phyloP scores from a whole-genome alignment of 2,888 invertebrate species.

The Ptycholaimellus sp. region DNA sequence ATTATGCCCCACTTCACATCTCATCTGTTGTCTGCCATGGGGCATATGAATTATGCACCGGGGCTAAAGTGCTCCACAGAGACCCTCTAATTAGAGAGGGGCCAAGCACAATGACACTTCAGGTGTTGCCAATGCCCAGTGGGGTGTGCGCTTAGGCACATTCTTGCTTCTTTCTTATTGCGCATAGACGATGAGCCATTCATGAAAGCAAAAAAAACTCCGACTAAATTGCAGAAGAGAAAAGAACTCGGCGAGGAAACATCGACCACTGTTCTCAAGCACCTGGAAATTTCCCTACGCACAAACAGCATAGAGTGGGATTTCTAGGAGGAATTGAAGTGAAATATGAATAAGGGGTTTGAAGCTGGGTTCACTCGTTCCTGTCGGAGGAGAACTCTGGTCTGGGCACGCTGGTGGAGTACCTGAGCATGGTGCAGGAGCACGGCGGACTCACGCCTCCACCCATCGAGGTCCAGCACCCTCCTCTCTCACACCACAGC shows the following conservation, averaged over 20 bases:
- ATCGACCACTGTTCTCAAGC: conserved; percentile 86
- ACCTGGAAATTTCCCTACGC: conserved; percentile 87
- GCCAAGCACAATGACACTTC: too few relatives aligned
- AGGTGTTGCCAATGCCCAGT: too few relatives aligned
- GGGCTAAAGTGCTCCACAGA: too few relatives aligned
- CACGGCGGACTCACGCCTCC: conserved; percentile 71
- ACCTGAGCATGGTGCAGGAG: conserved; percentile 46
- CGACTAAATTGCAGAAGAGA: conserved; percentile 36
- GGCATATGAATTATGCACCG: too few relatives aligned
- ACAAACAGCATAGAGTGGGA: conserved; percentile 95
- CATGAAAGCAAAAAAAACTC: conserved; percentile 86
- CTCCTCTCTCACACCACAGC: too few relatives aligned
- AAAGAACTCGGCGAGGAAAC: conserved; percentile 39
- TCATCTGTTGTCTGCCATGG: too few relatives aligned
- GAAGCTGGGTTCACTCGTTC: conserved; percentile 92
- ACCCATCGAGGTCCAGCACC: too few relatives aligned
- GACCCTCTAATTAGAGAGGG: too few relatives aligned
- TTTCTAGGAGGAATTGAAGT: neutral
- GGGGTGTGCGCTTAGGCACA: too few relatives aligned
- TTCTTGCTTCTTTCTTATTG: conserved; percentile 8
- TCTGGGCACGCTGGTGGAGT: conserved; percentile 81
- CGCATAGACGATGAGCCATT: conserved; percentile 9
- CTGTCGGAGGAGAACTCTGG: conserved; percentile 85
- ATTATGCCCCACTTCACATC: too few relatives aligned
- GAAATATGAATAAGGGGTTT: conserved; percentile 5